Conservation (phyloP, 2,113 vertebrate species). For the Heterotis niloticus region DNA sequence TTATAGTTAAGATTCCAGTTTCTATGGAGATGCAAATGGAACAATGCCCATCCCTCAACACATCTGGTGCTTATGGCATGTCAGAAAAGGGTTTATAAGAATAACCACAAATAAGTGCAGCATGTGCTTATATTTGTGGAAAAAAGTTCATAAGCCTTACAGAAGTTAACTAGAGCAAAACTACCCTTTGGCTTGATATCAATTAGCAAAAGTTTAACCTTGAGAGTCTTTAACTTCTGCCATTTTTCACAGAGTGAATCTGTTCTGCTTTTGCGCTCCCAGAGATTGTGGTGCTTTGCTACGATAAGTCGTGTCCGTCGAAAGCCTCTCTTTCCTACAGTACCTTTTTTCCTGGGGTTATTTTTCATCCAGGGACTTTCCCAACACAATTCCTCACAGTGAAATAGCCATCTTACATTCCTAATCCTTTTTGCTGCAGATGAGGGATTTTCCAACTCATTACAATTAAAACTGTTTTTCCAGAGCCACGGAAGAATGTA, state of each 20-base stretch:
- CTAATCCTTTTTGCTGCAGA: conserved; percentile 74
- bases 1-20: too few species aligned
- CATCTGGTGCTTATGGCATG: background rate
- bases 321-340: conserved; percentile 61
- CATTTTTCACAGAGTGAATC: conserved; percentile 64
- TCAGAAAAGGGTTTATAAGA: conserved; percentile 13
- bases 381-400: conserved; percentile 77
- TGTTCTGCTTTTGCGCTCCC: conserved; percentile 67
- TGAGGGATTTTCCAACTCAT: conserved; percentile 78
- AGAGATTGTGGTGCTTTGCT: conserved; percentile 67
- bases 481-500: conserved; percentile 73
- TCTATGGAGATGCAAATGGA: too few species aligned
- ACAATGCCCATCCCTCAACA: background rate
- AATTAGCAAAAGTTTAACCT: conserved; percentile 63
- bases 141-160: conserved; percentile 60
- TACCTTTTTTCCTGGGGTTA: conserved; percentile 66
- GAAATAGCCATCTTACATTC: conserved; percentile 59
- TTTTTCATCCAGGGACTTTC: conserved; percentile 72
- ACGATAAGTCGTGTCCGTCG: conserved; percentile 75
- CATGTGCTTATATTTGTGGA: too few species aligned
- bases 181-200: conserved; percentile 62
- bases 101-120: conserved; percentile 56
- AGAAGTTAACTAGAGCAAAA: conserved; percentile 69
- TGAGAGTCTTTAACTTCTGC: conserved; percentile 65
- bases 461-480: conserved; percentile 71